Evolutionary conservation across 2,113 vertebrate species (phyloP).

Genomic region (Isurus oxyrinchus): DNA sequence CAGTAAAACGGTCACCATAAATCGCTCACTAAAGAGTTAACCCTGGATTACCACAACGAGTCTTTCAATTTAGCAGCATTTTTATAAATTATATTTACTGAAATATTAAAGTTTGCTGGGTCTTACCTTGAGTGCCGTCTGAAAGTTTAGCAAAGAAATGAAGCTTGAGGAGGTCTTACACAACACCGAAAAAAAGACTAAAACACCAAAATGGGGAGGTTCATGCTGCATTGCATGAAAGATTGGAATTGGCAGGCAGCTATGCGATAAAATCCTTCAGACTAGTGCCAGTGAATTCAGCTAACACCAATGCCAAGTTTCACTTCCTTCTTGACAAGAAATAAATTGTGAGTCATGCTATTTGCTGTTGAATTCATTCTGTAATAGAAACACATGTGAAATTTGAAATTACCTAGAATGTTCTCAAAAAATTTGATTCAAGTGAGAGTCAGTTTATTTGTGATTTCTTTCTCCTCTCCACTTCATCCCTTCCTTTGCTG

Average conservation of each 20-base stretch:
- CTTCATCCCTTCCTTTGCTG: background rate
- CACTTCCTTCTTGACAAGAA: background rate
- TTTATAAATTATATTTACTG: background rate
- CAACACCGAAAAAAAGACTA: background rate
- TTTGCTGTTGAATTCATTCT: background rate
- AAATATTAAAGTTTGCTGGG: background rate
- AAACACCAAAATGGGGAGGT: background rate
- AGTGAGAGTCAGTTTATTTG: background rate
- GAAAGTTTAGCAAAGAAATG: background rate
- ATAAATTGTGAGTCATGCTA: background rate
- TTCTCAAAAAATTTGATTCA: background rate
- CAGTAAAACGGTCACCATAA: background rate
- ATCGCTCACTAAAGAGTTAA: background rate
- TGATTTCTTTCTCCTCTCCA: too few species aligned
- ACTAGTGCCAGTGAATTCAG: background rate
- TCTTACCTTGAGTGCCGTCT: constrained; percentile 12
- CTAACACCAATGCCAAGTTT: constrained; percentile 6
- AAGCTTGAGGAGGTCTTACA: background rate
- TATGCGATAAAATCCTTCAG: background rate
- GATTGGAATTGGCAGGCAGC: background rate
- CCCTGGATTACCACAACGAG: background rate
- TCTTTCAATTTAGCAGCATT: background rate
- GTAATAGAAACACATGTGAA: background rate
- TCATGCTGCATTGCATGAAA: background rate
- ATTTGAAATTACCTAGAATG: background rate